These are phyloP conservation scores for Dolichomitus sp. DNA, from an alignment of 2,888 invertebrate species.

Conservation along the genomic window DNA sequence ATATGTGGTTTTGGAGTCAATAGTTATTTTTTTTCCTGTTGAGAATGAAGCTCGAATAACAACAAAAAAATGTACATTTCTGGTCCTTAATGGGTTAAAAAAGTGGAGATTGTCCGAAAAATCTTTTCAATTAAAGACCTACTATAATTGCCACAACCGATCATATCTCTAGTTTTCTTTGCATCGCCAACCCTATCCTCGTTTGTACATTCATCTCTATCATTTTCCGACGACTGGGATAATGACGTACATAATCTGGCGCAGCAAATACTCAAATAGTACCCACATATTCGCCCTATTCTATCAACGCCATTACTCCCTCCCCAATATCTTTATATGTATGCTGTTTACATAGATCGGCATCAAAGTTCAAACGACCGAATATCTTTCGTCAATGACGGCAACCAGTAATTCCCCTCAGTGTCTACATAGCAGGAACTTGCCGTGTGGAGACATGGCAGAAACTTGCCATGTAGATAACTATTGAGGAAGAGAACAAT, in stretches of 20 bases:
- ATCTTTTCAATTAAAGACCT: not conserved
- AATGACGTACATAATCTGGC: not conserved
- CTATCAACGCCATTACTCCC: not conserved
- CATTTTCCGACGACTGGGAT: not conserved
- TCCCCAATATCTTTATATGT: not conserved
- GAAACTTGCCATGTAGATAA: not conserved
- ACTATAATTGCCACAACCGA: not conserved
- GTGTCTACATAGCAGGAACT: constrained; percentile 8
- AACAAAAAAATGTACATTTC: too few species aligned
- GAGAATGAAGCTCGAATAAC: too few species aligned
- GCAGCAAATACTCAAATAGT: not conserved
- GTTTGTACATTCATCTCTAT: constrained; percentile 6
- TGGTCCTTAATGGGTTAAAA: too few species aligned
- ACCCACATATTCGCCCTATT: not conserved
- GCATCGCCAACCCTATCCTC: not conserved
- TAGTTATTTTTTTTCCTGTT: too few species aligned
- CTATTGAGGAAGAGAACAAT: not conserved
- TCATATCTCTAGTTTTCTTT: not conserved
- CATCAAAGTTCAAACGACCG: not conserved
- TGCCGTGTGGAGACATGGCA: not conserved
- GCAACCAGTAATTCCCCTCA: not conserved
- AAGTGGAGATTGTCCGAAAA: not conserved
- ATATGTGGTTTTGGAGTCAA: too few species aligned
- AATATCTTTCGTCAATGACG: constrained; percentile 18
- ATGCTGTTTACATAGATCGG: too few species aligned